Evolutionary conservation across 1,140 invertebrate genomes (phyloP), one percentile per base, ranked within the genome.

Genomic region (Adelges cooleyi): DNA sequence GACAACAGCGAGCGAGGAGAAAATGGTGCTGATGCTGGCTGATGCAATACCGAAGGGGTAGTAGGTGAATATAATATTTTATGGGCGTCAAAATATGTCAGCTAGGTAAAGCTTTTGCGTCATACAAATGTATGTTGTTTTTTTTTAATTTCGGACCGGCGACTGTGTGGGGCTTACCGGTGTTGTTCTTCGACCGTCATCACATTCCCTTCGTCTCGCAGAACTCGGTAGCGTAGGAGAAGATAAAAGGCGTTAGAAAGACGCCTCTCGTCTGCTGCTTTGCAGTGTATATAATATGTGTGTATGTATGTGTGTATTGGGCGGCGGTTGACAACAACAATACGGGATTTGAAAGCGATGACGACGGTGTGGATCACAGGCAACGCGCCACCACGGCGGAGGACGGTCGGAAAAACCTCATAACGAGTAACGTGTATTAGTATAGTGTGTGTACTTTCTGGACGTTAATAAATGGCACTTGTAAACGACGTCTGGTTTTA

Each of bases 381-480:
- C n/a, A n/a, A n/a, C n/a, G n/a, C n/a, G n/a, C n/a, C n/a, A n/a
- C n/a, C n/a, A n/a, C n/a, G n/a, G n/a, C n/a, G n/a, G n/a, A n/a
- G n/a, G n/a, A n/a, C n/a, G n/a, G n/a, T n/a, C n/a, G n/a, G n/a
- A 56, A 59, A 44, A 56, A 22, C 53, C 23, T 59, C 42, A 42
- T 29, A 44, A 59, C 40, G 23, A 29, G n/a, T n/a, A n/a, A 29
- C 15, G 17, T 33, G 29, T 20, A 3, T 1, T 48, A 48, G 23
- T 50, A 25, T 25, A 27, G 48, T 27, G 23, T 11, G 11, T 11
- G 10, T 17, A n/a, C 40, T n/a, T 11, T 11, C 17, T 13, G 40
- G 42, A 62, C 56, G 56, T 48, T 48, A 29, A 62, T 46, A 62
- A 62, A 62, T 62, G 56, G 18, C 25, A 48, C 42, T 48, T 33